Percentiles rank a stretch among this genome's conserved stretches.
Evolutionary conservation across 1,140 invertebrate genomes (phyloP).

Genomic region (Drosophila tani): DNA sequence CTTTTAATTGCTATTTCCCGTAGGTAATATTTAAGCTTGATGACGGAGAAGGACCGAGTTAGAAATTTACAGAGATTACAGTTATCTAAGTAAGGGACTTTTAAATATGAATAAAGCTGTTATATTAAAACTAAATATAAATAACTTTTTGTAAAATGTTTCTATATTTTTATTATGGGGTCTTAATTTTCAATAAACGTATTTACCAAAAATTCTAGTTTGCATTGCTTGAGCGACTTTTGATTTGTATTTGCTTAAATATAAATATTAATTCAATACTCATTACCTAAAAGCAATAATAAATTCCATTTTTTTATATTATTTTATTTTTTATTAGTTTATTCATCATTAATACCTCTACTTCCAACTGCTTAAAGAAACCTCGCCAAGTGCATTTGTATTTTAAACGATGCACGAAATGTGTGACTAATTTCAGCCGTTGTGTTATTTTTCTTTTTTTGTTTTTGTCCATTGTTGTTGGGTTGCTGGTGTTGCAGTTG

Average conservation of each 20-base stretch:
- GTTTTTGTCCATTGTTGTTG: constrained; percentile 30
- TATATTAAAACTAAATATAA: no score
- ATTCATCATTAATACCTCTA: no score
- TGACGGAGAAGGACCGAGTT: no score
- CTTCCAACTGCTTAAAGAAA: background rate
- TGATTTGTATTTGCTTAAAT: no score
- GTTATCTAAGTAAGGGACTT: no score
- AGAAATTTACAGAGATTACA: no score
- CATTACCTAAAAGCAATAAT: background rate
- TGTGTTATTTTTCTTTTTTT: constrained; percentile 30
- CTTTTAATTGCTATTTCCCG: no score
- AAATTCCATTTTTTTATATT: background rate
- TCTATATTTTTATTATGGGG: background rate
- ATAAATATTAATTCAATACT: background rate
- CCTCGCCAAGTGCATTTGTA: constrained; percentile 35
- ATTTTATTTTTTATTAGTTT: no score
- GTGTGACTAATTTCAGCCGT: constrained; percentile 70
- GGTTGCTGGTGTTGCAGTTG: constrained; percentile 25
- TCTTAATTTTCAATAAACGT: background rate
- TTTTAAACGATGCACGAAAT: constrained; percentile 68
- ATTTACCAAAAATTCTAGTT: background rate
- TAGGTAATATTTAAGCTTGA: background rate
- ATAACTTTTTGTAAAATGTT: background rate
- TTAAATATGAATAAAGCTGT: no score
- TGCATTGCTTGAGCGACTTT: no score